Evolutionary conservation across 2,888 invertebrate genomes (phyloP).

Genomic region (Plagodis dolabraria): DNA sequence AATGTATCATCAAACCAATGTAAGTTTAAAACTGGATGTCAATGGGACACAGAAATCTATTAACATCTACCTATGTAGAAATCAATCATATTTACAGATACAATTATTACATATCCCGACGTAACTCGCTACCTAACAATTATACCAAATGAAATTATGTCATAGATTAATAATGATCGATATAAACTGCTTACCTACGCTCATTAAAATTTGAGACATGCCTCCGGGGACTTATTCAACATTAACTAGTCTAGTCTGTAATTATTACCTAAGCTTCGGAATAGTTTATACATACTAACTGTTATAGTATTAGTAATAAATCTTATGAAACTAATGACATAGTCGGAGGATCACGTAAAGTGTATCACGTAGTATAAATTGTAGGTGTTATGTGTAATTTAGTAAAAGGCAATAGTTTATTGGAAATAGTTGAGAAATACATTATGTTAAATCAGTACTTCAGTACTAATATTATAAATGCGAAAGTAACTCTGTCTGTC

Average conservation of each 20-base stretch:
- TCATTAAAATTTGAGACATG: not conserved
- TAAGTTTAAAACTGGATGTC: no score
- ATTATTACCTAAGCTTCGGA: constrained; percentile 27
- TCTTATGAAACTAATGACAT: constrained; percentile 25
- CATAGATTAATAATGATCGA: constrained; percentile 12
- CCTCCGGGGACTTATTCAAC: constrained; percentile 15
- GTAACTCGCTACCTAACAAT: constrained; percentile 1
- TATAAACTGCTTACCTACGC: not conserved
- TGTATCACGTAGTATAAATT: constrained; percentile 31
- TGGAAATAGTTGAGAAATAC: not conserved
- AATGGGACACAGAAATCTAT: no score
- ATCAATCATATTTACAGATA: no score
- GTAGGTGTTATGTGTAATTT: constrained; percentile 6
- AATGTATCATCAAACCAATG: no score
- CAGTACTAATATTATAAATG: no score
- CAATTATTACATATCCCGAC: no score
- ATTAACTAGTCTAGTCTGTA: constrained; percentile 17
- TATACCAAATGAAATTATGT: constrained; percentile 7
- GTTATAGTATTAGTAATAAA: constrained; percentile 19
- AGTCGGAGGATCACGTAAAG: constrained; percentile 23
- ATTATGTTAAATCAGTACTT: no score
- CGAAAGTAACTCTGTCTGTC: no score
- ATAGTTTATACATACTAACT: constrained; percentile 20
- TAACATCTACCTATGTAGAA: no score
- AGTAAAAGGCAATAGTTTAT: not conserved